Base-by-base conservation (phyloP, 2,797 vertebrate species). In the Huso huso region DNA sequence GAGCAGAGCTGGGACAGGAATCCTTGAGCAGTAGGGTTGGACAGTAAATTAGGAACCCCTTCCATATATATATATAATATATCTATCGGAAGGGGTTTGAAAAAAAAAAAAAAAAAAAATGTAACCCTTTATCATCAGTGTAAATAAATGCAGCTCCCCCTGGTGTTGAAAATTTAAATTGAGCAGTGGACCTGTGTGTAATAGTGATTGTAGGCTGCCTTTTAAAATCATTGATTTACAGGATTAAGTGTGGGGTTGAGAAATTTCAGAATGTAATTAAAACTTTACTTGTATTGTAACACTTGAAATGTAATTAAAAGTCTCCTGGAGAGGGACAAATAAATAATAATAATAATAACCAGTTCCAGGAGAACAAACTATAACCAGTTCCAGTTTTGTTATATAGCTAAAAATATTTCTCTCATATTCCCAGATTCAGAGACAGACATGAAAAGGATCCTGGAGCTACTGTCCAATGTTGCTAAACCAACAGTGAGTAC, bases 401-500 rank as follows among this genome's bases (percentile, higher is more conserved):
- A 78, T 63, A 66, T 79, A 72, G 75, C 80, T 48, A 68, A 52
- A 37, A 23, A n/a, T 52, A 3, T 71, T 49, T 53, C 37, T 53
- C 49, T 15, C 51, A 9, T 53, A 12, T 77, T 82, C 77, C 68
- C 77, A 90, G 88, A 89, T 75, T 76, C 82, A 64, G 87, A 87
- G 74, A 73, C 74, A 15, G 86, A 89, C 79, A 75, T 76, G 70
- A 83, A 81, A 78, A 84, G 81, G 49, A 69, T 82, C 62, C 82
- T 80, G 74, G 85, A 86, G 70, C 72, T 69, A 71, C 83, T 83
- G 68, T 83, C 84, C 69, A 80, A 74, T 73, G 77, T 84, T 78
- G 73, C 70, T 76, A 90, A 89, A 70, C 89, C 86, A 70, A 62
- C 81, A 0, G 89, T 91, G 84, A 90, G 89, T 86, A 79, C 74